phyloP scores from a whole-genome alignment of 1,140 invertebrate species.

The Camponotus pennsylvanicus region DNA sequence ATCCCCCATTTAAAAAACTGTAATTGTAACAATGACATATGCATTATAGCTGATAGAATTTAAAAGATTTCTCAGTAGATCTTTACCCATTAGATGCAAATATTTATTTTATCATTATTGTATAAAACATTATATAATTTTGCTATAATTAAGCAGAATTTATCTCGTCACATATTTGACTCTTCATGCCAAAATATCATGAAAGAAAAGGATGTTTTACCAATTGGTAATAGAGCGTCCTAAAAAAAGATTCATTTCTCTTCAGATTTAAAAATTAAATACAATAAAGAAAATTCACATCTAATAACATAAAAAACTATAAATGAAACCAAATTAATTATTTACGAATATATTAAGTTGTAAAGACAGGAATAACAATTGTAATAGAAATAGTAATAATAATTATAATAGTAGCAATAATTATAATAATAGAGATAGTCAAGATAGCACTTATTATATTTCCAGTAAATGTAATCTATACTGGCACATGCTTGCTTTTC shows the following conservation, averaged over 20 bases:
- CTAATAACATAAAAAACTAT: not conserved
- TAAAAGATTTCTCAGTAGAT: constrained; percentile 2
- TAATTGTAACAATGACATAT: constrained; percentile 8
- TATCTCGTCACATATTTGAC: not conserved
- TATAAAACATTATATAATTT: constrained; percentile 14
- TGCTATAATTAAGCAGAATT: not conserved
- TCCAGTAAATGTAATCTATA: constrained; percentile 6
- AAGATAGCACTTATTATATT: not conserved
- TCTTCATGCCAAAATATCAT: not conserved
- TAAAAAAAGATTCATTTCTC: not conserved
- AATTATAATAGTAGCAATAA: constrained; percentile 7
- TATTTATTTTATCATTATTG: constrained; percentile 21
- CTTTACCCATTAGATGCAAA: not conserved
- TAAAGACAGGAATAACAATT: not conserved
- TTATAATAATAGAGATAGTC: not conserved
- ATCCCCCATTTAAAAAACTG: constrained; percentile 22
- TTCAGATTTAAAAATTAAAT: constrained; percentile 6
- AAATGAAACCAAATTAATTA: not conserved
- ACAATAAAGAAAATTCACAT: not conserved
- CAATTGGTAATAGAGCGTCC: constrained; percentile 63
- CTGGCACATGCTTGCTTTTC: constrained; percentile 28
- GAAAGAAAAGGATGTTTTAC: constrained; percentile 14
- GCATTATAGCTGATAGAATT: constrained; percentile 12
- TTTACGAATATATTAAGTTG: not conserved
- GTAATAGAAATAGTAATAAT: constrained; percentile 4